Conservation (phyloP, 1,140 invertebrate species). For the Hyles euphorbiae region DNA sequence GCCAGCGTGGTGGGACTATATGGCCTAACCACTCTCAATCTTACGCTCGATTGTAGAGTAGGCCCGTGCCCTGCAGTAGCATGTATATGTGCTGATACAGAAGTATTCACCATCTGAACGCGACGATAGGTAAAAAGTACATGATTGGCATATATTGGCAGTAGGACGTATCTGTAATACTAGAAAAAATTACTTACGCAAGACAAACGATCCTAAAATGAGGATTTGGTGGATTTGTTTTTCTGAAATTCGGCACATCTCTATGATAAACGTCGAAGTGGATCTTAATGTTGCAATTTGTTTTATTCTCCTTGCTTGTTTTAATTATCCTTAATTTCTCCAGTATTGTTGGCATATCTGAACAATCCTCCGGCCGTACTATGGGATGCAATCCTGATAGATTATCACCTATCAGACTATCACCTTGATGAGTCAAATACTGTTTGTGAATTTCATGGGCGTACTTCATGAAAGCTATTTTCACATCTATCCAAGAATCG, state of each 20-base stretch:
- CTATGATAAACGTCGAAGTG: conserved; percentile 68
- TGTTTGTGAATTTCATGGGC: conserved; percentile 42
- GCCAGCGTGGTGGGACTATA: too few relatives aligned
- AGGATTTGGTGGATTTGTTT: conserved; percentile 49
- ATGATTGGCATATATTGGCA: too few relatives aligned
- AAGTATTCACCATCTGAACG: too few relatives aligned
- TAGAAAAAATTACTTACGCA: conserved; percentile 42
- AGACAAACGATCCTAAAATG: conserved; percentile 59
- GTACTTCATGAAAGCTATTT: conserved; percentile 50
- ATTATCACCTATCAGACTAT: conserved; percentile 10
- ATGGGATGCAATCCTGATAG: conserved; percentile 34
- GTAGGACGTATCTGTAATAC: too few relatives aligned
- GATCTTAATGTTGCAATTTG: conserved; percentile 38
- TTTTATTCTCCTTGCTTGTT: conserved; percentile 21
- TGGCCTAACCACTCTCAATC: too few relatives aligned
- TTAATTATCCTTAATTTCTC: conserved; percentile 57
- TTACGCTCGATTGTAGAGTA: too few relatives aligned
- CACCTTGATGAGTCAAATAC: conserved; percentile 20
- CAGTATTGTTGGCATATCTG: conserved; percentile 42
- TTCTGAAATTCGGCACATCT: conserved; percentile 62
- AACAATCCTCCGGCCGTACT: conserved; percentile 51
- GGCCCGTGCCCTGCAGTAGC: too few relatives aligned
- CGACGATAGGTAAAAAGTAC: too few relatives aligned
- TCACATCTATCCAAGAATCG: conserved; percentile 49
- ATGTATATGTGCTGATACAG: too few relatives aligned